A percentile compares a stretch with the other conserved stretches of the same genome.
Conservation (phyloP, 2,888 invertebrate species). For the Drosophila pseudotakahashii region DNA sequence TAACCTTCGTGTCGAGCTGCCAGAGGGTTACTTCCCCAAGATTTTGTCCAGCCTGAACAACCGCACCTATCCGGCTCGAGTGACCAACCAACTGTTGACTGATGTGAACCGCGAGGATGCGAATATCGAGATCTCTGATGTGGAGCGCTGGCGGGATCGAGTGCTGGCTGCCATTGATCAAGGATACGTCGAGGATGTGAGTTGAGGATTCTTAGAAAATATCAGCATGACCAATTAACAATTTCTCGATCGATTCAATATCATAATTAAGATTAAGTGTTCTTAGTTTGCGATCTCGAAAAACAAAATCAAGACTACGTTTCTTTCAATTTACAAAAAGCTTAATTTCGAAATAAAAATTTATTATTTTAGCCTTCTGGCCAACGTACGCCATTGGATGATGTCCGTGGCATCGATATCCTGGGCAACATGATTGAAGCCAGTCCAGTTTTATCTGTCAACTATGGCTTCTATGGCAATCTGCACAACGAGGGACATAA, state of each 20-base stretch:
- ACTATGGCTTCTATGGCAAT: conserved; percentile 90
- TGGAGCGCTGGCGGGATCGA: conserved; percentile 91
- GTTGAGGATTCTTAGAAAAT: conserved; percentile 50
- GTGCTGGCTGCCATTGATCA: conserved; percentile 90
- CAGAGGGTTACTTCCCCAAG: conserved; percentile 93
- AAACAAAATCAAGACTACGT: no score
- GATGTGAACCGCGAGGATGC: conserved; percentile 89
- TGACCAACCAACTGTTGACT: conserved; percentile 86
- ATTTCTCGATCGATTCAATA: neutral
- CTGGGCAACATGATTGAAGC: conserved; percentile 92
- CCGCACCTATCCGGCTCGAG: conserved; percentile 90
- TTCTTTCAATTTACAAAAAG: no score
- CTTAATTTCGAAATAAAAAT: no score
- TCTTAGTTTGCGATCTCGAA: no score
- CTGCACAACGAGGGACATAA: conserved; percentile 93
- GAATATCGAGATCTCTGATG: conserved; percentile 85
- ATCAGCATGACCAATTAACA: accelerated
- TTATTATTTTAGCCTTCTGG: conserved; percentile 54
- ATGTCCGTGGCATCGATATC: conserved; percentile 86
- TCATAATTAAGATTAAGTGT: no score
- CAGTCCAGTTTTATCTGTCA: conserved; percentile 87
- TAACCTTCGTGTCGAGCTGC: conserved; percentile 89
- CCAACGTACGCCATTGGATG: conserved; percentile 72
- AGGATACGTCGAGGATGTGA: conserved; percentile 87
- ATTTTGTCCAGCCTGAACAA: conserved; percentile 88